These are phyloP conservation scores for Aselliscus stoliczkanus DNA, from an alignment of 2,797 vertebrate species.

Conservation along the genomic window DNA sequence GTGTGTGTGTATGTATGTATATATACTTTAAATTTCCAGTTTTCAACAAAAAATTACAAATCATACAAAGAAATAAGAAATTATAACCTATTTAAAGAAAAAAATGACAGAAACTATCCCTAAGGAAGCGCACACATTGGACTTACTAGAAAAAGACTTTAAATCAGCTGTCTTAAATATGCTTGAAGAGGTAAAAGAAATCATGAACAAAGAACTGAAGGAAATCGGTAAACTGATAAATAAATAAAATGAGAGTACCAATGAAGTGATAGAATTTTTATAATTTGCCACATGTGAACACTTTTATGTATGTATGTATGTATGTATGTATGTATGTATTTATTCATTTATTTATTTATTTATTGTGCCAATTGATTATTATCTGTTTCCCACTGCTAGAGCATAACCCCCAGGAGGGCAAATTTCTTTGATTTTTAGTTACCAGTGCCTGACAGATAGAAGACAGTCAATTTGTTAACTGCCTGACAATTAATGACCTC, in stretches of 20 bases:
- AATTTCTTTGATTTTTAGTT: background rate
- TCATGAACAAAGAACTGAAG: background rate
- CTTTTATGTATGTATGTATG: too few species aligned
- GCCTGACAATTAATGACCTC: background rate
- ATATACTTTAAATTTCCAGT: background rate
- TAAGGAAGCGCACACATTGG: background rate
- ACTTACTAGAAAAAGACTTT: background rate
- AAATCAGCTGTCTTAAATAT: background rate
- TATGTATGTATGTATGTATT: background rate
- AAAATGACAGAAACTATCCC: background rate
- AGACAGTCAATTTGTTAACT: background rate
- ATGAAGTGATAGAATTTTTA: background rate
- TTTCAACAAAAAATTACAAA: background rate
- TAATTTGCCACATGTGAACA: background rate
- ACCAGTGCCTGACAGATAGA: background rate
- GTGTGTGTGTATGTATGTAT: too few species aligned
- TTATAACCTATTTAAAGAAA: too few species aligned
- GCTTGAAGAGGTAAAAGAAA: background rate
- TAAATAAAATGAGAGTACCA: background rate
- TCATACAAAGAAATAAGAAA: background rate
- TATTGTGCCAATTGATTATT: background rate
- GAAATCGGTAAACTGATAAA: background rate
- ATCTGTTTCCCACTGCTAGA: background rate
- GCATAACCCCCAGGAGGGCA: background rate
- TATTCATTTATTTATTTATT: background rate